A percentile compares a stretch with the other conserved stretches of the same genome.
phyloP scores from a whole-genome alignment of 2,113 vertebrate genomes.

The Aspiorhynchus laticeps region DNA sequence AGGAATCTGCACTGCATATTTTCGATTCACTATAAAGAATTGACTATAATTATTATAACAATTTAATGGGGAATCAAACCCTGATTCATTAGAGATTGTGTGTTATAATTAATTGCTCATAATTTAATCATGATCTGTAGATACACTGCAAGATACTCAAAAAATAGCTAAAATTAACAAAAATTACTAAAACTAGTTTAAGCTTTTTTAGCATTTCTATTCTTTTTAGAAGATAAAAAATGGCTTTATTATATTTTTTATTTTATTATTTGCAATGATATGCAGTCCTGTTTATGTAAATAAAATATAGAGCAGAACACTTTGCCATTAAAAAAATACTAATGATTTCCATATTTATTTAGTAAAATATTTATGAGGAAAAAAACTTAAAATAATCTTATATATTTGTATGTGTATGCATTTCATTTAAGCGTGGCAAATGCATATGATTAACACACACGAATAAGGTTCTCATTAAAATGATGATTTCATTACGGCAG shows the following conservation, averaged over 20 bases:
- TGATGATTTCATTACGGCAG: not conserved
- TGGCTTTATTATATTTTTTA: not conserved
- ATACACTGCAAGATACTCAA: not conserved
- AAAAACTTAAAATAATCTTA: not conserved
- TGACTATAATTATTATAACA: too few relatives aligned
- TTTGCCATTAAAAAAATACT: not conserved
- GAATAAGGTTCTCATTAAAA: not conserved
- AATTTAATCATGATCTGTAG: not conserved
- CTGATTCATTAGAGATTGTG: too few relatives aligned
- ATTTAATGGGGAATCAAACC: too few relatives aligned
- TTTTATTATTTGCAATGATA: not conserved
- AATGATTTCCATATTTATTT: not conserved
- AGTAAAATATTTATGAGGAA: not conserved
- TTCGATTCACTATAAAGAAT: too few relatives aligned
- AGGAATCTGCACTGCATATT: too few relatives aligned
- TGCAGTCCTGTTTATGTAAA: not conserved
- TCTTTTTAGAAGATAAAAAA: not conserved
- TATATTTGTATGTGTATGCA: not conserved
- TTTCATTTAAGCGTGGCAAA: not conserved
- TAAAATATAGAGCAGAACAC: not conserved
- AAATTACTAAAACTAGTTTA: not conserved
- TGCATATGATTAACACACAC: not conserved
- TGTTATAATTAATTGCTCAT: too few relatives aligned
- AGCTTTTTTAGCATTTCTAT: not conserved
- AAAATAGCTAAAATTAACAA: not conserved